Percentiles rank a stretch among this genome's conserved stretches.
Conservation (phyloP, 1,140 invertebrate species). For the Metopolophium dirhodum region DNA sequence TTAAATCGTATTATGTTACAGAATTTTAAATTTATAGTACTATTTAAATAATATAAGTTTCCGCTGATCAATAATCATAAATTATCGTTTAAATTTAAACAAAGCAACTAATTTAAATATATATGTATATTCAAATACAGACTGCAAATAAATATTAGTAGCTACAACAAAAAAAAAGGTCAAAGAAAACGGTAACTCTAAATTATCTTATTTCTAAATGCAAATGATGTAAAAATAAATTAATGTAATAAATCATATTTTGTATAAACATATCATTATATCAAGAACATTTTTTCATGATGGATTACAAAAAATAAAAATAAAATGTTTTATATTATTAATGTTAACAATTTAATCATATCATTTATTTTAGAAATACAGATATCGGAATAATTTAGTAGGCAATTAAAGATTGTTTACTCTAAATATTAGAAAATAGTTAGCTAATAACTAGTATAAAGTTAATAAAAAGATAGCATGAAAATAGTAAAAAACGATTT, state of each 20-base stretch:
- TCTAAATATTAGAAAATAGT: too few relatives aligned
- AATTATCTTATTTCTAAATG: conserved; percentile 24
- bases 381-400: neutral
- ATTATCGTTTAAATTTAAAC: neutral
- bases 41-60: neutral
- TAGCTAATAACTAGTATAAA: too few relatives aligned
- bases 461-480: neutral
- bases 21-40: neutral
- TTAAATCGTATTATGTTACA: neutral
- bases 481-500: neutral
- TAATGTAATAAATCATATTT: conserved; percentile 27
- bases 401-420: too few relatives aligned
- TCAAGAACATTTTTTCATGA: neutral
- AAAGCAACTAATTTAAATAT: neutral
- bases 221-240: conserved; percentile 27
- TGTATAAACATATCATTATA: conserved; percentile 35
- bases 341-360: neutral
- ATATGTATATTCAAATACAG: neutral
- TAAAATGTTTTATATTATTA: neutral
- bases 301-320: neutral
- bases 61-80: neutral
- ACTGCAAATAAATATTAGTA: neutral
- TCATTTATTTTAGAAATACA: neutral
- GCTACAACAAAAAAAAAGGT: neutral
- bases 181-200: neutral